Evolutionary conservation across 2,797 vertebrate genomes (phyloP).

Genomic region (Avahi laniger): DNA sequence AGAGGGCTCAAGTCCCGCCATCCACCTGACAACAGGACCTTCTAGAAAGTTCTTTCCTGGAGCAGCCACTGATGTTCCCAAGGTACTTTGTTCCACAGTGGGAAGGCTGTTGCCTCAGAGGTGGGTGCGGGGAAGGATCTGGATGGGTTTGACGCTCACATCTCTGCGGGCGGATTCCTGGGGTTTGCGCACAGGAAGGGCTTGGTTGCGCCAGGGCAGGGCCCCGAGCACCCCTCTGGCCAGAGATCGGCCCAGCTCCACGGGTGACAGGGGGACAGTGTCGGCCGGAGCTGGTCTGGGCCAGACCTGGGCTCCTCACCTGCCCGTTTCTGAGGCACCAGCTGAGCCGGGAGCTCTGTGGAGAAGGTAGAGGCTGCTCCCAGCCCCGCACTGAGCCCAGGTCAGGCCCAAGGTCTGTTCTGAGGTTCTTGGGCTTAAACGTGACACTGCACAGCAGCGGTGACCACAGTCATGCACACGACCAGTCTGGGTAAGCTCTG

Average conservation of each 20-base stretch:
- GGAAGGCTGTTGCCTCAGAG: neutral
- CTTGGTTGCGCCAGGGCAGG: neutral
- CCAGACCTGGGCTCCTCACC: neutral
- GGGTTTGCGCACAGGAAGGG: neutral
- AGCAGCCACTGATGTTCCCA: neutral
- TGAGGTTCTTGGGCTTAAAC: neutral
- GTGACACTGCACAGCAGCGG: neutral
- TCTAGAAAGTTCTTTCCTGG: conserved; percentile 73
- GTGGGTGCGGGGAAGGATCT: neutral
- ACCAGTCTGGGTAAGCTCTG: neutral
- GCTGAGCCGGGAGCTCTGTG: neutral
- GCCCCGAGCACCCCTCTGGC: neutral
- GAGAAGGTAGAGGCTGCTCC: neutral
- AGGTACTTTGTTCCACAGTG: neutral
- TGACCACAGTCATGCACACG: accelerated
- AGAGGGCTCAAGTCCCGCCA: conserved; percentile 15
- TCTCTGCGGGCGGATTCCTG: neutral
- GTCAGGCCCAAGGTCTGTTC: neutral
- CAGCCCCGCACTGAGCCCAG: accelerated
- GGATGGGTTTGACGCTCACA: accelerated
- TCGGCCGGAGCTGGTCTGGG: neutral
- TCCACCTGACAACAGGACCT: conserved; percentile 9
- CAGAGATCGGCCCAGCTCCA: neutral
- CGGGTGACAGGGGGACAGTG: neutral
- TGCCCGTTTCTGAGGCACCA: neutral